A percentile compares a stretch with the other conserved stretches of the same genome.
Evolutionary conservation across 2,797 vertebrate species (phyloP).

Genomic region (Euthynnus affinis): DNA sequence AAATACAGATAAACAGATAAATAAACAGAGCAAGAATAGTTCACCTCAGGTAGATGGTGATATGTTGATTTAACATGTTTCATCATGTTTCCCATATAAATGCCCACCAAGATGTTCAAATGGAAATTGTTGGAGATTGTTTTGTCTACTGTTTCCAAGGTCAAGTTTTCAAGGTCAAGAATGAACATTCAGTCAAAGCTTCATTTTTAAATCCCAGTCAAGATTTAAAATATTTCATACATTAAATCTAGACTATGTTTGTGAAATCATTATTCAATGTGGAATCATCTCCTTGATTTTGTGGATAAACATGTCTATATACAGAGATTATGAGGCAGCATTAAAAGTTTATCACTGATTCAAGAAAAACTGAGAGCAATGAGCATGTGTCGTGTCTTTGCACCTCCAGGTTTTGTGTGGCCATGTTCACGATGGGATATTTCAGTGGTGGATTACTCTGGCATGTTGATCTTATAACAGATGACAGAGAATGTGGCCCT

Average conservation of each 20-base stretch:
- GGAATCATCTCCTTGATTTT: not conserved
- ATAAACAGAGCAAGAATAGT: too few species aligned
- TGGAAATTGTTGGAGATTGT: too few species aligned
- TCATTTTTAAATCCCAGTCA: not conserved
- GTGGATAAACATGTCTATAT: not conserved
- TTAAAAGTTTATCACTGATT: constrained; percentile 10
- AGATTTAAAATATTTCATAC: too few species aligned
- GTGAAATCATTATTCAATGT: constrained; percentile 6
- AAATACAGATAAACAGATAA: too few species aligned
- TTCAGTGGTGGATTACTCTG: constrained; percentile 74
- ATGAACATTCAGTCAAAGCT: too few species aligned
- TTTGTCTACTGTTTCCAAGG: not conserved
- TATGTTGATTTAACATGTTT: too few species aligned
- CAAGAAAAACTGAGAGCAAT: not conserved
- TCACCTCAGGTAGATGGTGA: too few species aligned
- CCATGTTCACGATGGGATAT: constrained; percentile 67
- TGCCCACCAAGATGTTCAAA: not conserved
- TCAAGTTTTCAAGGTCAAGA: not conserved
- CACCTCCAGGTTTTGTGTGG: constrained; percentile 42
- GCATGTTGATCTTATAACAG: constrained; percentile 75
- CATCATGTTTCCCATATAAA: not conserved
- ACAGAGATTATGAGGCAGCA: not conserved
- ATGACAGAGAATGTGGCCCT: constrained; percentile 69
- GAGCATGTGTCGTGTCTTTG: constrained; percentile 28
- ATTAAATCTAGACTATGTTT: not conserved